Evolutionary conservation across 2,113 vertebrate species (phyloP), one percentile per base, ranked within the genome.

Genomic region (Eulemur rufifrons): DNA sequence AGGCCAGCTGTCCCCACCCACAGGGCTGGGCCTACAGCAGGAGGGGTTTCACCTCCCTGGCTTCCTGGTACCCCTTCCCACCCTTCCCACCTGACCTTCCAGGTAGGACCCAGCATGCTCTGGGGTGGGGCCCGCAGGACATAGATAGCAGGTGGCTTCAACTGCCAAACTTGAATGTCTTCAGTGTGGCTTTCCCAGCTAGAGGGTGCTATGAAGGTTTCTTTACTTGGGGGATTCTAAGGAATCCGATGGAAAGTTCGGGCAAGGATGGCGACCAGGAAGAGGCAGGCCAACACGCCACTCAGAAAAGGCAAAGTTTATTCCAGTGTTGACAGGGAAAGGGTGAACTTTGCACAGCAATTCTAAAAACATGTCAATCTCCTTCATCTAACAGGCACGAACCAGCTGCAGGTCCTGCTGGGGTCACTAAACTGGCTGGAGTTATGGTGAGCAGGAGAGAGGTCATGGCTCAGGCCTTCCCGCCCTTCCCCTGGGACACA

Each of bases 401-500:
- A 6, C 37, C 14, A 5, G 10, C 6, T 2, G 20, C 39, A 6
- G 86, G 39, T 6, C 61, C 32, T 0, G 5, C 69, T 0, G 1
- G 59, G 29, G 45, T 74, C 78, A 15, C 56, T 69, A 18, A 39
- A 14, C 9, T 0, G 21, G 45, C 13, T 3, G 6, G 50, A 11
- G 52, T 9, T 11, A 5, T 2, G 2, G 63, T 8, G 14, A 15
- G 10, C 1, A 4, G 25, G 39, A 47, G 13, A 45, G 54, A 82
- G 25, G 20, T 9, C 25, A 0, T 5, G 7, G 34, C 94, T 98
- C 98, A 98, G 66, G 96, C 98, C 95, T 98, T 98, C 85, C 42
- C 88, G 3, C 96, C 95, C 76, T 98, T 98, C 83, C 97, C 47
- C 96, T 99, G 99, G 0, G 99, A 99, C 93, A 99, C 98, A 14